Percentiles rank a stretch among this genome's conserved stretches.
Evolutionary conservation across 2,888 invertebrate genomes (phyloP).

Genomic region (Drosophila ezoana): DNA sequence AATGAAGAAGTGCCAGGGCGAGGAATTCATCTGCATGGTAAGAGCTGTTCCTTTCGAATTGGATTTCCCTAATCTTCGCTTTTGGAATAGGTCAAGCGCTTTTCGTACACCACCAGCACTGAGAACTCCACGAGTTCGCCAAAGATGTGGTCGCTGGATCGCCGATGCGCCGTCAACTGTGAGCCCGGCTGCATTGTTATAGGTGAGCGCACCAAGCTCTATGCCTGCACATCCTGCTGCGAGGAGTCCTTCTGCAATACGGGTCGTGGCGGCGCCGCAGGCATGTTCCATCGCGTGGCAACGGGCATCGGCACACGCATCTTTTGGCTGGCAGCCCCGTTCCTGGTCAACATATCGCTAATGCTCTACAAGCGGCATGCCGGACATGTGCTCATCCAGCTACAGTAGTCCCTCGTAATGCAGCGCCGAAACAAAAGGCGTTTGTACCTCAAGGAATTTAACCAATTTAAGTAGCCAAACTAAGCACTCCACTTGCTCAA

Average conservation of each 20-base stretch:
- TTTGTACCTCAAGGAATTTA: conserved; percentile 29
- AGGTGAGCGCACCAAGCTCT: conserved; percentile 94
- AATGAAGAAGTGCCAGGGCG: conserved; percentile 91
- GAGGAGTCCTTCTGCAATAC: conserved; percentile 91
- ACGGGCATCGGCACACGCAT: conserved; percentile 78
- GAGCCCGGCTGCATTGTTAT: conserved; percentile 95
- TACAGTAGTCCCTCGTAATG: conserved; percentile 18
- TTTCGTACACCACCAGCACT: conserved; percentile 93
- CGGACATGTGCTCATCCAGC: conserved; percentile 44
- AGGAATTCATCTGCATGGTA: conserved; percentile 92
- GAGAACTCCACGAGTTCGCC: conserved; percentile 91
- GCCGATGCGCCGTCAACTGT: conserved; percentile 93
- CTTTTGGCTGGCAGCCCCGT: conserved; percentile 70
- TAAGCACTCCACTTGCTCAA: conserved; percentile 36
- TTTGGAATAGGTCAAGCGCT: conserved; percentile 88
- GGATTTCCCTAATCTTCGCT: not conserved
- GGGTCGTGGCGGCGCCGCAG: conserved; percentile 86
- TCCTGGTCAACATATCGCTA: conserved; percentile 69
- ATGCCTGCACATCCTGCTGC: conserved; percentile 95
- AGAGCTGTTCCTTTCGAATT: conserved; percentile 18
- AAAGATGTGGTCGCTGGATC: conserved; percentile 93
- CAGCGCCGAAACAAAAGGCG: not conserved
- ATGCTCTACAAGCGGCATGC: conserved; percentile 65
- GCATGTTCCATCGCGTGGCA: conserved; percentile 75
- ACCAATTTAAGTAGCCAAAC: conserved; percentile 20